These are phyloP conservation scores for Oxygymnocypris stewartii DNA, from an alignment of 2,113 vertebrate genomes.

Conservation along the genomic window DNA sequence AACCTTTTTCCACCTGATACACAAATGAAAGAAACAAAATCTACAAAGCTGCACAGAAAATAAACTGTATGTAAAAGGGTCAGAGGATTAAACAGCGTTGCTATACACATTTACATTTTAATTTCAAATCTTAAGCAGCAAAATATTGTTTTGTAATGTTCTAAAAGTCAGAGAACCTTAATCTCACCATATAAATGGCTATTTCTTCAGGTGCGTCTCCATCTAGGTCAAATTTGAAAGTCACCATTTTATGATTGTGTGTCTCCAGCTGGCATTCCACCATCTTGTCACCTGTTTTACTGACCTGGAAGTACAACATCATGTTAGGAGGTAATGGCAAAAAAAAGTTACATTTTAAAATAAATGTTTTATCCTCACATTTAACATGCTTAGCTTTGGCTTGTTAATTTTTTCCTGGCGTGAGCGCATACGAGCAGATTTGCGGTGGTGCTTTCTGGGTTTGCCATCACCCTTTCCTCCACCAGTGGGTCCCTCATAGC, in stretches of 20 bases:
- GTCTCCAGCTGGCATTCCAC: slow-evolving; percentile 98
- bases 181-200: slow-evolving; percentile 92
- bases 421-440: slow-evolving; percentile 88
- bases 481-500: slow-evolving; percentile 82
- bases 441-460: slow-evolving; percentile 88
- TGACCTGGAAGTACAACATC: slow-evolving; percentile 77
- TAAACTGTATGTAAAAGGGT: background rate
- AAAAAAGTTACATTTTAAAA: background rate
- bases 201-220: slow-evolving; percentile 96
- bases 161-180: background rate
- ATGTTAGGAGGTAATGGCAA: background rate
- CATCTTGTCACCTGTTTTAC: slow-evolving; percentile 97
- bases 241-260: slow-evolving; percentile 99
- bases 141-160: background rate
- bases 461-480: slow-evolving; percentile 86
- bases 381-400: slow-evolving; percentile 95
- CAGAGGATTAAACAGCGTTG: background rate
- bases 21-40: background rate
- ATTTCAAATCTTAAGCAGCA: background rate
- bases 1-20: slow-evolving; percentile 91
- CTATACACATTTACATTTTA: background rate
- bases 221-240: slow-evolving; percentile 98
- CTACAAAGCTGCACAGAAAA: background rate
- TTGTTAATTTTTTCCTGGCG: slow-evolving; percentile 91
- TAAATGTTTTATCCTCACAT: slow-evolving; percentile 67